Evolutionary conservation across 1,140 invertebrate species (phyloP), one percentile per base, ranked within the genome.

Genomic region (Hylaeus volcanicus): DNA sequence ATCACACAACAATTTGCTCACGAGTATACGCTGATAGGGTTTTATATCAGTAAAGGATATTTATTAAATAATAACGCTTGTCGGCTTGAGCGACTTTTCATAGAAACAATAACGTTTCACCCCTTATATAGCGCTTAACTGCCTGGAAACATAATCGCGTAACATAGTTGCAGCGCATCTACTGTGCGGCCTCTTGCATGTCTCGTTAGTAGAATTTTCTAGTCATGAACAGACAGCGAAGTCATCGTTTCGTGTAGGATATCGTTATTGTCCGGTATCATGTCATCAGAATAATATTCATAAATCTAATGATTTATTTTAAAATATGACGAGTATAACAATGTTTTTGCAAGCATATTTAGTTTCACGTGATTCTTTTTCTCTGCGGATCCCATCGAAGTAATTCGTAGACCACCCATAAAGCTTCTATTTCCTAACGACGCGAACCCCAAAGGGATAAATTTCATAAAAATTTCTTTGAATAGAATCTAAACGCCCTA

Each of bases 71-170:
- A 43, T 43, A 70, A 41, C n/a, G 14, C 8, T 4, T n/a, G 14
- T 43, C 45, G 15, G 26, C 26, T 45, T 48, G 15, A 63, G 5
- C 45, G 26, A 79, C 15, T 55, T 48, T 43, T 72, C 60, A 1
- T 11, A 12, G 60, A 56, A 61, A 64, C 70, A 8, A 64, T 76
- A 58, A 53, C 68, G 58, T 73, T 73, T 64, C 69, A 55, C 41
- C 58, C 58, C 60, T 53, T 79, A 79, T 79, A 48, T 64, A 73
- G 60, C 37, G 14, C 15, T 3, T n/a, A 73, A 73, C 41, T 79
- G 76, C 41, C 58, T 37, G 68, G 58, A 72, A 73, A 55, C 48
- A 63, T n/a, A 3, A 26, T 53, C 48, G 15, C 41, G 48, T n/a
- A 69, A 76, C 64, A 76, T 39, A 63, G 60, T 69, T 48, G 61